phyloP scores from a whole-genome alignment of 1,140 invertebrate genomes.

The Brachionus koreanus region DNA sequence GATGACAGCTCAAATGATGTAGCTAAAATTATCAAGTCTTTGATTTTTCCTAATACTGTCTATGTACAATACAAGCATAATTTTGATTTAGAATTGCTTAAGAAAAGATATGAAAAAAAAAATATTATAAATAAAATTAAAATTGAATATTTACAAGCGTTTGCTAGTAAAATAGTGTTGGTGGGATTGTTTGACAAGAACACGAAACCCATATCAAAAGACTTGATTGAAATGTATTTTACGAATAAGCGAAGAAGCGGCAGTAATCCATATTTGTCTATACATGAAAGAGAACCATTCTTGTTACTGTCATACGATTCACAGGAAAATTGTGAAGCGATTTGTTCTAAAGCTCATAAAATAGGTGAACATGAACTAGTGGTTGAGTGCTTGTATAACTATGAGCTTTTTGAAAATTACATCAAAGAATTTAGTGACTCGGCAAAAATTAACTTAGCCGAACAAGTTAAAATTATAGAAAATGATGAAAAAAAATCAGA shows the following conservation, averaged over 20 bases:
- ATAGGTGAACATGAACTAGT: not conserved
- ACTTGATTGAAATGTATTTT: conserved; percentile 33
- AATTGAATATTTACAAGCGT: not conserved
- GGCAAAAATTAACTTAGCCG: not conserved
- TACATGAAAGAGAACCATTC: conserved; percentile 29
- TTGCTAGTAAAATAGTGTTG: not conserved
- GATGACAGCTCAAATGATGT: conserved; percentile 2
- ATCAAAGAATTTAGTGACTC: not conserved
- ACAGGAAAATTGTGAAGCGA: not conserved
- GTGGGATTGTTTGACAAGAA: not conserved
- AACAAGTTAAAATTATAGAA: not conserved
- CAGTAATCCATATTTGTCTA: not conserved
- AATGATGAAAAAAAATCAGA: not conserved
- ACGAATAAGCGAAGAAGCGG: not conserved
- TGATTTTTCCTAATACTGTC: not conserved
- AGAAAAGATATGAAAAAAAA: not conserved
- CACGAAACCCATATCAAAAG: not conserved
- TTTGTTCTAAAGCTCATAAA: not conserved
- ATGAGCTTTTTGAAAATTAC: not conserved
- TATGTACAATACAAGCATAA: conserved; percentile 9
- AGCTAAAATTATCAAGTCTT: not conserved
- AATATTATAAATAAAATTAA: not conserved
- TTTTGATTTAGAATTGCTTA: not conserved
- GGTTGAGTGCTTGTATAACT: not conserved
- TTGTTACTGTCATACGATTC: not conserved